Base-by-base conservation (phyloP, 2,888 invertebrate genomes). In the Morpho deidamia region DNA sequence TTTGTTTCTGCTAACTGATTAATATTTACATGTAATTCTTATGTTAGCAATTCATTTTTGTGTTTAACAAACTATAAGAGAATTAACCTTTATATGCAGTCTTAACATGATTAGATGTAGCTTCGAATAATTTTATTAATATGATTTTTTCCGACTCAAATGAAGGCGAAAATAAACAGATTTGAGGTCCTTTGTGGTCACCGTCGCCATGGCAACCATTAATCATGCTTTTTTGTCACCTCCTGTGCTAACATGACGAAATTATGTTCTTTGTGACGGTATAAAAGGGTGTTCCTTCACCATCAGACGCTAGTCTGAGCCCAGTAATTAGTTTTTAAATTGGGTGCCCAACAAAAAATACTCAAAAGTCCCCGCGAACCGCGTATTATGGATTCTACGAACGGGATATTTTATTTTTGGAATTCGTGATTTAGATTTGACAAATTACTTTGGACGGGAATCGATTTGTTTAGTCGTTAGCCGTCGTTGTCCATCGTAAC, bases 261-360 rank as follows among this genome's bases (percentile, higher is more conserved):
- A 81, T 85, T 78, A 81, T 82, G 72, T 81, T 83, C 81, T 81
- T 83, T 81, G 81, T 79, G 72, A 66, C 65, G 70, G 72, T 69
- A 70, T 78, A 72, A 74, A 74, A 72, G 82, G 83, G 80, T 76
- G 78, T 74, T 79, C 69, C 78, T 78, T 72, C 73, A 71, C 72
- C 78, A 76, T 78, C 77, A 74, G 74, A 73, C 79, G 73, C 83
- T 81, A 85, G 84, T 84, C 85, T 77, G 74, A 63, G 56, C 72
- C 71, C 73, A 77, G 77, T 88, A 83, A 89, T 89, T 88, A 89
- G 83, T 84, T 89, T 87, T 85, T 81, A 85, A 86, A 88, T 89
- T 88, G 87, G 87, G 81, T 78, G 71, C 65, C 63, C 55, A 70
- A 75, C 77, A 78, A 83, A 85, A 85, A 86, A 77, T 74, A 49